phyloP scores from a whole-genome alignment of 2,113 vertebrate species.

The Mixornis gularis region DNA sequence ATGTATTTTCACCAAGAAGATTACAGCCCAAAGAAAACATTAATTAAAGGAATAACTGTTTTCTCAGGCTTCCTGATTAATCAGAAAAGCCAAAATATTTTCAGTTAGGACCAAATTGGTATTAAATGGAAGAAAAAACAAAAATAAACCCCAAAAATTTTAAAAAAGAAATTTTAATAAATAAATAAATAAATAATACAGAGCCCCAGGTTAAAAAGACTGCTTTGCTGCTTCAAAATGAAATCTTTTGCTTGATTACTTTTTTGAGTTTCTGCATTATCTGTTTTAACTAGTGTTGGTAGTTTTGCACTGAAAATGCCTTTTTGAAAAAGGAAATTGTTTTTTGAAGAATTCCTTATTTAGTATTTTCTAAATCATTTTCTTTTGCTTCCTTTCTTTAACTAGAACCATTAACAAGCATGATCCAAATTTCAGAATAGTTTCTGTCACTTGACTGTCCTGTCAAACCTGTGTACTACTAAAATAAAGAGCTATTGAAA shows the following conservation, averaged over 20 bases:
- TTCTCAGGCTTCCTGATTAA: not conserved
- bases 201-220: rapidly evolving
- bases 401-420: not conserved
- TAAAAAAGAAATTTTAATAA: too few relatives aligned
- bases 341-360: not conserved
- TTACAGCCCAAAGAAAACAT: not conserved
- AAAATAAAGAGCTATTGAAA: not conserved
- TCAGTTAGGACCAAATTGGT: not conserved
- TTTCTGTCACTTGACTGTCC: not conserved
- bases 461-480: not conserved
- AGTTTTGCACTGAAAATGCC: not conserved
- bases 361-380: not conserved
- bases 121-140: not conserved
- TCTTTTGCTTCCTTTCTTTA: not conserved
- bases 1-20: not conserved
- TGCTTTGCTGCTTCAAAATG: not conserved
- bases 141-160: too few relatives aligned
- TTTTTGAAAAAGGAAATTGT: not conserved
- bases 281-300: not conserved
- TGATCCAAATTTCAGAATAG: not conserved
- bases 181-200: not conserved
- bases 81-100: not conserved
- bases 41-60: not conserved
- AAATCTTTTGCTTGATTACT: not conserved
- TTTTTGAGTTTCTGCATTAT: not conserved